These are phyloP conservation scores for Clivina fossor DNA, from an alignment of 2,888 invertebrate genomes.

Conservation along the genomic window DNA sequence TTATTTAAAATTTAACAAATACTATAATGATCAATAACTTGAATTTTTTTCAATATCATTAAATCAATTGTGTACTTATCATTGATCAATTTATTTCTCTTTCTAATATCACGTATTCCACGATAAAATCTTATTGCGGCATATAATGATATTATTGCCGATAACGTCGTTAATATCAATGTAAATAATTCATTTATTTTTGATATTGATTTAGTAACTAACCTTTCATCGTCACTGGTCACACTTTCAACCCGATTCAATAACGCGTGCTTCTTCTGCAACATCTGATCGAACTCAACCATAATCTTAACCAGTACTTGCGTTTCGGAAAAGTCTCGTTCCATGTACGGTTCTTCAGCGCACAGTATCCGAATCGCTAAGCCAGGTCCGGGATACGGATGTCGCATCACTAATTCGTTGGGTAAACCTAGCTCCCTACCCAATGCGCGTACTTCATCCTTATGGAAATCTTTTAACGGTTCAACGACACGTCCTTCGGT, in stretches of 20 bases:
- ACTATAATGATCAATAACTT: no score
- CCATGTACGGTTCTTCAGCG: conserved; percentile 92
- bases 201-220: conserved; percentile 34
- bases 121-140: no score
- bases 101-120: no score
- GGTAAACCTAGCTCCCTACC: conserved; percentile 91
- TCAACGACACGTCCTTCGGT: conserved; percentile 88
- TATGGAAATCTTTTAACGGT: conserved; percentile 98
- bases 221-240: conserved; percentile 71
- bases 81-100: no score
- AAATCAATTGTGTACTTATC: no score
- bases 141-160: no score
- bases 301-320: conserved; percentile 94
- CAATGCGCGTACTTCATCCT: conserved; percentile 90
- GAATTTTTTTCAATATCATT: no score
- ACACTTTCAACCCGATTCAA: conserved; percentile 83
- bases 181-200: no score
- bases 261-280: conserved; percentile 89
- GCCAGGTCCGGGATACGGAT: conserved; percentile 99
- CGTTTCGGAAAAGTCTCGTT: conserved; percentile 93
- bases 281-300: conserved; percentile 89
- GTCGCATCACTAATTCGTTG: conserved; percentile 82
- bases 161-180: no score
- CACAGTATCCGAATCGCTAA: conserved; percentile 95
- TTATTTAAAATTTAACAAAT: no score